phyloP scores from a whole-genome alignment of 2,888 invertebrate genomes.

The Actias luna region DNA sequence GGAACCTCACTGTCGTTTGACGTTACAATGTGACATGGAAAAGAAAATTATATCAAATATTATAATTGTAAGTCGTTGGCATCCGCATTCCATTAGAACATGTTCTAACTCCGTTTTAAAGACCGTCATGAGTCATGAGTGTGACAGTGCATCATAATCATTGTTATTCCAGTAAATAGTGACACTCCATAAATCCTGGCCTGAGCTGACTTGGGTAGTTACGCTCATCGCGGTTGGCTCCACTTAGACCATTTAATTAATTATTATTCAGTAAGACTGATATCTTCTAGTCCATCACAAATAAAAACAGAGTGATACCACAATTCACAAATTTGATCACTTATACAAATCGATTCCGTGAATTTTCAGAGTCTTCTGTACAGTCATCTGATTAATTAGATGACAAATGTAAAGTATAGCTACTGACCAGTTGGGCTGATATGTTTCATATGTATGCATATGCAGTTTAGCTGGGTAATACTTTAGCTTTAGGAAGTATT shows the following conservation, averaged over 20 bases:
- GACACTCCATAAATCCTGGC: constrained; percentile 51
- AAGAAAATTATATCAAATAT: constrained; percentile 35
- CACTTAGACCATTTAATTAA: constrained; percentile 46
- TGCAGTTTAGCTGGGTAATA: not conserved
- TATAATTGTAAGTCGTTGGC: constrained; percentile 59
- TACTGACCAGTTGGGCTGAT: not conserved
- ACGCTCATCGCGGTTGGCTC: constrained; percentile 41
- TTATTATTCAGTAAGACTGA: constrained; percentile 36
- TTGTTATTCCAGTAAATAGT: constrained; percentile 68
- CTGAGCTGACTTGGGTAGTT: constrained; percentile 26
- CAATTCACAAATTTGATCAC: constrained; percentile 47
- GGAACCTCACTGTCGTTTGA: not conserved
- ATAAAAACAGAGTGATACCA: constrained; percentile 37
- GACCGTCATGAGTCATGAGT: constrained; percentile 65
- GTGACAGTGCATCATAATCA: constrained; percentile 68
- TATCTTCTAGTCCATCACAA: constrained; percentile 47
- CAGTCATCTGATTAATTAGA: not conserved
- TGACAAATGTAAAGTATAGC: not conserved
- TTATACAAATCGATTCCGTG: constrained; percentile 20
- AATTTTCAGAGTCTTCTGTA: not conserved
- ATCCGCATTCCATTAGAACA: constrained; percentile 74
- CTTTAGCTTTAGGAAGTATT: not conserved
- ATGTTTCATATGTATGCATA: too few relatives aligned
- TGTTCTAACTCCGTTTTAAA: constrained; percentile 54
- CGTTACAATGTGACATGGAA: constrained; percentile 24